Evolutionary conservation across 2,888 invertebrate genomes (phyloP), one percentile per base, ranked within the genome.

Genomic region (Papilio elwesi): DNA sequence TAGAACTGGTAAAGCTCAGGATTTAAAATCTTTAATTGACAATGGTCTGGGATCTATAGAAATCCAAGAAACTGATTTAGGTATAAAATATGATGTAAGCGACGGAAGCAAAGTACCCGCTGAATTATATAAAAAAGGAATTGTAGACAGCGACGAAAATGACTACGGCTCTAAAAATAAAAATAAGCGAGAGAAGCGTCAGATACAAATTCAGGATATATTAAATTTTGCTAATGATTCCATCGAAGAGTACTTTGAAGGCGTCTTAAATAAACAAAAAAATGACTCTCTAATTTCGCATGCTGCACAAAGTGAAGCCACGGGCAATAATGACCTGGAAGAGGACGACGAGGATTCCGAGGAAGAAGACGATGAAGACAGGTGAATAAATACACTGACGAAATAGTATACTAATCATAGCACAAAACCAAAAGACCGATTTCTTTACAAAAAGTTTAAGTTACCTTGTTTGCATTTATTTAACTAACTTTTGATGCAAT

Each of bases 111-210:
- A 94, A 7, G 91, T 91, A 11, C 94, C 94, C 0, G 82, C 92
- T 74, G 95, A 95, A 83, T 90, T 94, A 78, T 95, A 95, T 81
- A 91, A 93, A 81, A 95, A 95, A 84, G 95, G 95, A 11, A 94
- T 95, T 70, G 95, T 95, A 3, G 95, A 95, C 73, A 93, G 89
- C 75, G 95, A 93, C 76, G 90, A 90, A 77, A 90, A 90, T 74
- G 78, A 85, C 75, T 90, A 93, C 79, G 76, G 77, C 36, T 69
- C 75, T 38, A 6, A 74, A 43, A 74, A 65, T 7, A 78, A 80
- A 68, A 79, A 79, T 66, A 85, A 81, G n/a, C 83, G 90, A 48
- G 77, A 71, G 6, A 92, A 86, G 77, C 83, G 94, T 68, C 91
- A 94, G 79, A 83, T 92, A 48, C 86, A 87, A 70, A 77, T 93